Percentiles rank a stretch among this genome's conserved stretches.
Conservation (phyloP, 2,797 vertebrate species). For the Enteromius anoplus region DNA sequence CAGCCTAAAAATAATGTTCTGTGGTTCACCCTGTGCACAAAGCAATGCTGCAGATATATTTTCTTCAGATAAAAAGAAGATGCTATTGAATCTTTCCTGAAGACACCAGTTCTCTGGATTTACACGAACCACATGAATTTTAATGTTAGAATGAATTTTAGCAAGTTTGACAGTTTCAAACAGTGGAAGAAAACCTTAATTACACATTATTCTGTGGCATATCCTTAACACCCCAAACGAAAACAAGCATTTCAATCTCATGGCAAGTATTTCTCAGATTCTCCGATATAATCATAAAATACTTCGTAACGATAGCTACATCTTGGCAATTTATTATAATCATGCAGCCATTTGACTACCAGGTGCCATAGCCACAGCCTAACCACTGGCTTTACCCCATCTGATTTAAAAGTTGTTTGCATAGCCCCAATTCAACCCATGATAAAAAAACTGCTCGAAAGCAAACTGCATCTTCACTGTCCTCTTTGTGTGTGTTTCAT, state of each 20-base stretch:
- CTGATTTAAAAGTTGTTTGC: slow-evolving; percentile 4
- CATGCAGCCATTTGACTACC: slow-evolving; percentile 8
- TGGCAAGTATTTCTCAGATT: not conserved
- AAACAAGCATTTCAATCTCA: not conserved
- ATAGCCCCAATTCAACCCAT: slow-evolving; percentile 3
- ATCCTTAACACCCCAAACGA: not conserved
- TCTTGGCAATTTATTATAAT: not conserved
- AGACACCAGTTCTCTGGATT: not conserved
- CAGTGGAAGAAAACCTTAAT: not conserved
- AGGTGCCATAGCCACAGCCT: not conserved
- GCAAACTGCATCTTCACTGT: not conserved
- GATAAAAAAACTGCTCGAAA: not conserved
- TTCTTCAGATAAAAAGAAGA: not conserved
- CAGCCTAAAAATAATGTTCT: no score
- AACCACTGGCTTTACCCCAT: slow-evolving; percentile 7
- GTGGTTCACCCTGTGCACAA: not conserved
- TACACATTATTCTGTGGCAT: not conserved
- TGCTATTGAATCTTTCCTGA: not conserved
- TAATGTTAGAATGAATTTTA: not conserved
- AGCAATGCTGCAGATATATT: not conserved
- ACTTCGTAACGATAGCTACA: not conserved
- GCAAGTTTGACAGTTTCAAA: not conserved
- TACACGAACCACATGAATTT: not conserved
- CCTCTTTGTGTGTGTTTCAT: not conserved
- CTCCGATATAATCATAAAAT: not conserved